These are phyloP conservation scores for Halcyon badia DNA, from an alignment of 2,797 vertebrate genomes.

Conservation along the genomic window DNA sequence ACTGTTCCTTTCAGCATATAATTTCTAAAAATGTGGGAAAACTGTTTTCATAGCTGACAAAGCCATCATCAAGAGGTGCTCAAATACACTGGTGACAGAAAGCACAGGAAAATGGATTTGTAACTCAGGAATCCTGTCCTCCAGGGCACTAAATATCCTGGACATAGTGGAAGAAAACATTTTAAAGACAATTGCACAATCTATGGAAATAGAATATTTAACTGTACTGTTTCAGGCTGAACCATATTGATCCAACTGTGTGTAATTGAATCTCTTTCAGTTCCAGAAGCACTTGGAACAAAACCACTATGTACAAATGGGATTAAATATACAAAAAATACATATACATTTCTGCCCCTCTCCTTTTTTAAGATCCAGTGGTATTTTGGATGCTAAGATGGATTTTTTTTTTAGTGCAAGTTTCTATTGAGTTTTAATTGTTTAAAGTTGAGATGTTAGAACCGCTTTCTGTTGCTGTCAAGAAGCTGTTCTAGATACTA, in stretches of 20 bases:
- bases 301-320: neutral
- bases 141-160: neutral
- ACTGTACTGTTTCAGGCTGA: neutral
- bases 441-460: slow-evolving; percentile 27
- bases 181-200: neutral
- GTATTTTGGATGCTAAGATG: neutral
- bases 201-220: neutral
- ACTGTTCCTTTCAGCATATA: neutral
- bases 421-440: slow-evolving; percentile 25
- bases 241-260: neutral
- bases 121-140: neutral
- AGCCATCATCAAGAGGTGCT: neutral
- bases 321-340: neutral
- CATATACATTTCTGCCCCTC: no score
- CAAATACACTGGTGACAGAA: neutral
- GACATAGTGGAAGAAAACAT: neutral
- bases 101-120: neutral
- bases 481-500: slow-evolving; percentile 18
- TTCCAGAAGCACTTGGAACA: neutral
- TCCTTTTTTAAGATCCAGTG: neutral
- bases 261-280: neutral
- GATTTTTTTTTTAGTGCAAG: neutral
- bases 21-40: neutral
- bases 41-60: neutral
- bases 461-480: slow-evolving; percentile 21